Evolutionary conservation across 92 coral and sea anemone species (phyloP).

Genomic region (Palythoa heliodiscus): DNA sequence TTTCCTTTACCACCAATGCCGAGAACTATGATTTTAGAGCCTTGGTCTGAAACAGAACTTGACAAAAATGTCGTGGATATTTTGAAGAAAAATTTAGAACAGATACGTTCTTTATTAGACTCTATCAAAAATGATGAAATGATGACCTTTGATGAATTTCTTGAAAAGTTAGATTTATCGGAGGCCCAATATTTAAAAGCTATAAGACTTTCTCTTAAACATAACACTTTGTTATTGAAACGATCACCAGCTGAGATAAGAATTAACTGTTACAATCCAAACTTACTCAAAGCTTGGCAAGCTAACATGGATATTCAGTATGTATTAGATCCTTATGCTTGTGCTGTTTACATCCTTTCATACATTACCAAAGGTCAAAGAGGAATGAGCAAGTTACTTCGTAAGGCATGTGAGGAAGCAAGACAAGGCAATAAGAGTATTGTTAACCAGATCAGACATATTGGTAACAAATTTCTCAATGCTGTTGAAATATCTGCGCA

Average conservation of each 20-base stretch:
- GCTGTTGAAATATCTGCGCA: slow-evolving; percentile 68
- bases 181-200: slow-evolving; percentile 46
- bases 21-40: slow-evolving; percentile 36
- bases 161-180: slow-evolving; percentile 33
- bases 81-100: slow-evolving; percentile 23
- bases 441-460: slow-evolving; percentile 47
- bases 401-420: slow-evolving; percentile 62
- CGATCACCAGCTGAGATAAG: slow-evolving; percentile 27
- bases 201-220: slow-evolving; percentile 36
- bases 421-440: slow-evolving; percentile 54
- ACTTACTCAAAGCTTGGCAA: slow-evolving; percentile 56
- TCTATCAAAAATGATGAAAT: slow-evolving; percentile 34
- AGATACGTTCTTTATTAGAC: slow-evolving; percentile 27
- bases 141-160: slow-evolving; percentile 42
- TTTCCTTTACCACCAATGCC: slow-evolving; percentile 47
- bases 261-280: slow-evolving; percentile 12
- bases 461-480: slow-evolving; percentile 51
- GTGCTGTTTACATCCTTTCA: slow-evolving; percentile 63
- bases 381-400: slow-evolving; percentile 64
- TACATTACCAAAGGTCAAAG: slow-evolving; percentile 66
- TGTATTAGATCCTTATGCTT: slow-evolving; percentile 62
- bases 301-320: slow-evolving; percentile 66
- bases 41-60: slow-evolving; percentile 22
- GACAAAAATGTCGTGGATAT: slow-evolving; percentile 37
- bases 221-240: slow-evolving; percentile 30